Percentiles rank a stretch among this genome's conserved stretches.
These are phyloP conservation scores for Digitonthophagus gazella DNA, from an alignment of 2,888 invertebrate species.

Conservation along the genomic window DNA sequence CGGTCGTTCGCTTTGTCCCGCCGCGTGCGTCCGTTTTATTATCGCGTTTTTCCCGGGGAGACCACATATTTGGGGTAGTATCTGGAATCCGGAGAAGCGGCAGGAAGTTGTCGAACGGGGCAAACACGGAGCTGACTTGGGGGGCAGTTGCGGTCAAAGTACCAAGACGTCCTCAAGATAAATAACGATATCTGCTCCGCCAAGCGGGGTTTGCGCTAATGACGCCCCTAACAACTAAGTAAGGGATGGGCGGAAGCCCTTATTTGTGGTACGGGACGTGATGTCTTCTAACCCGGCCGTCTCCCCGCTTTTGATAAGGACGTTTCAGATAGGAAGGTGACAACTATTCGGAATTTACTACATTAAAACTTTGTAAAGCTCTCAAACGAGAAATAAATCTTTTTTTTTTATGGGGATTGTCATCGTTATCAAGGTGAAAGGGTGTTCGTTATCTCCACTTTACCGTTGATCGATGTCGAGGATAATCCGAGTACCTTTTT, in stretches of 20 bases:
- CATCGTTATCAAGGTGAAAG: not conserved
- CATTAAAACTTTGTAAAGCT: not conserved
- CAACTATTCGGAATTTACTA: not conserved
- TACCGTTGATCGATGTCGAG: slow-evolving; percentile 49
- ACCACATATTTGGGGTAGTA: too few relatives aligned
- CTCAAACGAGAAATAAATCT: slow-evolving; percentile 19
- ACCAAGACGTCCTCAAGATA: slow-evolving; percentile 50
- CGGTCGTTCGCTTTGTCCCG: not conserved
- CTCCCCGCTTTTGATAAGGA: not conserved
- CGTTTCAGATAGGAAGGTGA: not conserved
- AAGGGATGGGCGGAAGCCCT: slow-evolving; percentile 5
- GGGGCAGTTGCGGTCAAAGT: slow-evolving; percentile 44
- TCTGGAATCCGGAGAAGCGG: not conserved
- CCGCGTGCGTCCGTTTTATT: not conserved
- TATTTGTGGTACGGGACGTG: not conserved
- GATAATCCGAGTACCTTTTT: slow-evolving; percentile 48
- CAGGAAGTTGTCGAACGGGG: not conserved
- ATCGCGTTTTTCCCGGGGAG: not conserved
- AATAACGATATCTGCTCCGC: slow-evolving; percentile 50
- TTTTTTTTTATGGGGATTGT: too few relatives aligned
- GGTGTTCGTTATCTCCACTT: slow-evolving; percentile 45
- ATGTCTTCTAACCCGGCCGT: not conserved
- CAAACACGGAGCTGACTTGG: not conserved
- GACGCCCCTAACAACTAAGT: not conserved
- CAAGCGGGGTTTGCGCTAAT: not conserved